phyloP scores from a whole-genome alignment of 2,888 invertebrate genomes.

The Steinernema hermaphroditum region DNA sequence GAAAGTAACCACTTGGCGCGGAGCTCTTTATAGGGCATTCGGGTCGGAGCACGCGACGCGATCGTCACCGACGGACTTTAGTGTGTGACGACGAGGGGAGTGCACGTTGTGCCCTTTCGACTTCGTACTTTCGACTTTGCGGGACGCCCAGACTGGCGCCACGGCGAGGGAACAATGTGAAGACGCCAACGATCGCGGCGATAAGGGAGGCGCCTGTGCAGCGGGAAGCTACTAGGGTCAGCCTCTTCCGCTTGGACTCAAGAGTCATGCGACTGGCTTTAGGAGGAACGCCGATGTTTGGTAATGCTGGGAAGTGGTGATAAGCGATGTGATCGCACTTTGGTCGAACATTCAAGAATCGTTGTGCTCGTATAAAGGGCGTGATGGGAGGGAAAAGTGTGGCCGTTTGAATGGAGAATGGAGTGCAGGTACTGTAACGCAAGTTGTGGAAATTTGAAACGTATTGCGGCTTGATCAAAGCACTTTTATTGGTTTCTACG shows the following conservation, averaged over 20 bases:
- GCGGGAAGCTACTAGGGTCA: neutral
- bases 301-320: neutral
- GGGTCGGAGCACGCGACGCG: neutral
- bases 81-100: neutral
- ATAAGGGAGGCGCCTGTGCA: neutral
- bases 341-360: too few species aligned
- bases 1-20: neutral
- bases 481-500: too few species aligned
- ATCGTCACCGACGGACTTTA: neutral
- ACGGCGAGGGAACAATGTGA: neutral
- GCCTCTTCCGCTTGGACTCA: neutral
- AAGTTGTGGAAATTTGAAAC: too few species aligned
- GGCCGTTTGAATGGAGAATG: too few species aligned
- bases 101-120: neutral
- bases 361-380: too few species aligned
- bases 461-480: too few species aligned
- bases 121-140: conserved; percentile 2
- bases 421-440: too few species aligned
- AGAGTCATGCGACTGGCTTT: neutral
- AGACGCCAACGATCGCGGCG: neutral
- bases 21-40: neutral
- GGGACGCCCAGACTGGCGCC: neutral
- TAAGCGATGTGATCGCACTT: neutral
- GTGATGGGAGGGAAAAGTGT: too few species aligned
- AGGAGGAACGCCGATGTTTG: neutral